Evolutionary conservation across 2,797 vertebrate species (phyloP).

Genomic region (Scomberomorus guttatus): DNA sequence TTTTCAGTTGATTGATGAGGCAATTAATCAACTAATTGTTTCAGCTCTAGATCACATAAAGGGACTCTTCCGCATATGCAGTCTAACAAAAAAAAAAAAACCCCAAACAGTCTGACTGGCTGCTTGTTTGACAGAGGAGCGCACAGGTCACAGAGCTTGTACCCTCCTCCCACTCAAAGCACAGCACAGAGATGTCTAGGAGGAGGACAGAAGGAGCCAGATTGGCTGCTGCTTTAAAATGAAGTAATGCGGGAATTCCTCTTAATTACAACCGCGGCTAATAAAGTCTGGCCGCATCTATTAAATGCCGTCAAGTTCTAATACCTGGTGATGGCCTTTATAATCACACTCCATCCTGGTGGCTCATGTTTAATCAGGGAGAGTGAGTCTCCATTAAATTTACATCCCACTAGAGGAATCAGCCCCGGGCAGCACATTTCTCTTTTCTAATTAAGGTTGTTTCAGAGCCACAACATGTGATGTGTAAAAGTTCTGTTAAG

Average conservation of each 20-base stretch:
- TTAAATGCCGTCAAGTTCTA: constrained; percentile 56
- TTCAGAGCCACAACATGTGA: constrained; percentile 16
- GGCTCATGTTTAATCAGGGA: constrained; percentile 49
- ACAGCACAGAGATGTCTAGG: background rate
- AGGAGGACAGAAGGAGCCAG: constrained; percentile 3
- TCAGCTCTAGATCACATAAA: background rate
- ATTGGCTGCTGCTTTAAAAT: constrained; percentile 35
- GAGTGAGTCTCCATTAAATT: constrained; percentile 61
- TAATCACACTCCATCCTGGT: constrained; percentile 55
- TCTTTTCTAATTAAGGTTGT: constrained; percentile 43
- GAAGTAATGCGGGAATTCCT: constrained; percentile 31
- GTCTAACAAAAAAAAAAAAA: background rate
- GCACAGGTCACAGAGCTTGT: constrained; percentile 4
- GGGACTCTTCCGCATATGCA: background rate
- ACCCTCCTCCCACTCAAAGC: constrained; percentile 27
- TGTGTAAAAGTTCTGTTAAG: constrained; percentile 28
- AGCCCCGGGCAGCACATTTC: constrained; percentile 32
- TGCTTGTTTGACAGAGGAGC: constrained; percentile 8
- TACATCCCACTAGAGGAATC: constrained; percentile 55
- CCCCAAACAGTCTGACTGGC: background rate
- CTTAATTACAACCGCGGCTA: constrained; percentile 63
- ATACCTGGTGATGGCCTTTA: constrained; percentile 50
- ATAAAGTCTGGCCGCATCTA: constrained; percentile 56
- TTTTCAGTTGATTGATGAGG: background rate
- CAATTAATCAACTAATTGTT: background rate